These are phyloP conservation scores for Anguilla japonica DNA, from an alignment of 2,113 vertebrate species.

Conservation along the genomic window DNA sequence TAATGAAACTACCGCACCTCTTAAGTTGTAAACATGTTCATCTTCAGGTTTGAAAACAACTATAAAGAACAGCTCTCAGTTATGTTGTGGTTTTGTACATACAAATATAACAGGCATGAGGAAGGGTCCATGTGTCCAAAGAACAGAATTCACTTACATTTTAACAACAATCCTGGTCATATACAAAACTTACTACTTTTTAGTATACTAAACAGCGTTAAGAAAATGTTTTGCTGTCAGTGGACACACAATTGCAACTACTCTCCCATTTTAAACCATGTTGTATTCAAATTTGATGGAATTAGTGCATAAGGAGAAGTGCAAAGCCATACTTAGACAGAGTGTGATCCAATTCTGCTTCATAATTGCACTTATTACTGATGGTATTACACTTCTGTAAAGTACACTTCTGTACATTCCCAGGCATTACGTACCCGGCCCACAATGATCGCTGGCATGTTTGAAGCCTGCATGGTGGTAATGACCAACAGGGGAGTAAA, in stretches of 20 bases:
- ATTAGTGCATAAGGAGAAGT: neutral
- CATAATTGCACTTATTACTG: neutral
- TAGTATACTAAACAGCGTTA: no score
- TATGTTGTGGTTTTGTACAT: neutral
- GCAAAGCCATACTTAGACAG: neutral
- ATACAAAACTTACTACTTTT: no score
- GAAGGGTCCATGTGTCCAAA: neutral
- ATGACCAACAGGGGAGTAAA: constrained; percentile 65
- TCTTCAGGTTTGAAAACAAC: neutral
- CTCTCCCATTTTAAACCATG: neutral
- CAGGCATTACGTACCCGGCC: constrained; percentile 53
- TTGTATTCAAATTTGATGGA: neutral
- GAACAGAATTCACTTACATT: neutral
- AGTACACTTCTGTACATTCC: no score
- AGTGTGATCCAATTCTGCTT: neutral
- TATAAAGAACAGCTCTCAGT: neutral
- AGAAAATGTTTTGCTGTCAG: no score
- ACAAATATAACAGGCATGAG: neutral
- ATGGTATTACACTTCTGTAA: neutral
- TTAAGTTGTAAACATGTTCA: neutral
- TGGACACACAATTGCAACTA: no score
- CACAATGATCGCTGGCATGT: constrained; percentile 78
- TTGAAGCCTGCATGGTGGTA: constrained; percentile 78
- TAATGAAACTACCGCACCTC: neutral
- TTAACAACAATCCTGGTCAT: neutral